Evolutionary conservation across 1,140 invertebrate species (phyloP).

Genomic region (Idris sp.): DNA sequence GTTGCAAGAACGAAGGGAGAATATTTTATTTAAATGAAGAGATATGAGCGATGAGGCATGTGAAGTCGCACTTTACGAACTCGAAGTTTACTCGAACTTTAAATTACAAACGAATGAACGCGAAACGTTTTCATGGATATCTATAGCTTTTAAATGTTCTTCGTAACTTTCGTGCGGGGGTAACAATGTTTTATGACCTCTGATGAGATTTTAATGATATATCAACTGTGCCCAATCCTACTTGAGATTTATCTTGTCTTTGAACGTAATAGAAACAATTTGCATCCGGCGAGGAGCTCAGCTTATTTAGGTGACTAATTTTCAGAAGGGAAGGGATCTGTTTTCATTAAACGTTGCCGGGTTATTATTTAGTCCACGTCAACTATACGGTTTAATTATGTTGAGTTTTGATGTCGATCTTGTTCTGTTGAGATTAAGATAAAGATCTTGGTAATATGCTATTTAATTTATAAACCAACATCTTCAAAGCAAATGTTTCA

Average conservation of each 20-base stretch:
- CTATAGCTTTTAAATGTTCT: constrained; percentile 16
- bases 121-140: constrained; percentile 4
- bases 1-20: too few relatives aligned
- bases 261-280: constrained; percentile 31
- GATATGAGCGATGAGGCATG: constrained; percentile 10
- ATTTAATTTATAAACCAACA: constrained; percentile 4
- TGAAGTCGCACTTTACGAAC: constrained; percentile 1
- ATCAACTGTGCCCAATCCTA: constrained; percentile 13
- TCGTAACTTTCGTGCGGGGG: constrained; percentile 7
- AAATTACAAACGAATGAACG: constrained; percentile 16
- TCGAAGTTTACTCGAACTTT: constrained; percentile 4
- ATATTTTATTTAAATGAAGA: constrained; percentile 29
- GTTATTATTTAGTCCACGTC: constrained; percentile 43
- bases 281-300: constrained; percentile 10
- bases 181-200: constrained; percentile 13
- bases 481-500: too few relatives aligned
- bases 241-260: constrained; percentile 39
- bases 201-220: constrained; percentile 38
- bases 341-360: constrained; percentile 30
- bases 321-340: constrained; percentile 18
- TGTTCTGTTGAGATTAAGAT: constrained; percentile 9
- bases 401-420: constrained; percentile 25
- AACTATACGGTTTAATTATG: constrained; percentile 29
- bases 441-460: constrained; percentile 10
- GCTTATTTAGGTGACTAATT: constrained; percentile 1